Base-by-base conservation (phyloP, 1,140 invertebrate species). In the Pseudomyrmex sp. region DNA sequence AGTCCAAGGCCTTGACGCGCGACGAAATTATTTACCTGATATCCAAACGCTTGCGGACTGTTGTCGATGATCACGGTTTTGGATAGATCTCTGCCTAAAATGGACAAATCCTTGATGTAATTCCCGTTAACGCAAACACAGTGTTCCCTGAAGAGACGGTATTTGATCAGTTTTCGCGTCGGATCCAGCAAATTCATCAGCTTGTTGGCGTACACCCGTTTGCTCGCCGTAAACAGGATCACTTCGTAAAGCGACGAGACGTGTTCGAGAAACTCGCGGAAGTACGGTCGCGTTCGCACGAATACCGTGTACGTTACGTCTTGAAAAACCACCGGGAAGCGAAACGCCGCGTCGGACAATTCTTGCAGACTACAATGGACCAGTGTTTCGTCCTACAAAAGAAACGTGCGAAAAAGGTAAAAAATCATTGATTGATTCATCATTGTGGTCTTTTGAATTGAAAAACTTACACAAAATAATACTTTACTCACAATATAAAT, bases 51-150 rank as follows among this genome's bases (percentile, higher is more conserved):
- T 94, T 98, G 98, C 18, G 97, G 98, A 84, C 98, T 98, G 94
- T 99, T 99, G 94, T 99, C 98, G 86, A 99, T 96, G 87, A 99
- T 99, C 84, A 99, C 96, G 69, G 98, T 98, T 93, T 98, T 98
- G 1, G 98, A 96, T 56, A 99, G 95, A 95, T 99, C 98, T 85
- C 99, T 95, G 35, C 98, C 98, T 15, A 99, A 95, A 88, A 99
- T 99, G 1, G 97, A 97, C 44, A 99, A 95, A 95, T 99, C 99
- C 92, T 99, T 99, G 72, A 99, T 98, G 92, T 99, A 99, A 95
- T 99, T 99, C 1, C 98, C 98, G 95, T 98, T 98, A 10, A 99
- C 97, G 91, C 98, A 98, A 0, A 99, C 97, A 93, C 98, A 99
- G 91, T 99, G 98, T 93, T 99, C 98, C 80, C 98, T 95, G 94